Base-by-base conservation (phyloP, 2,113 vertebrate species). In the Notothenia rossii region DNA sequence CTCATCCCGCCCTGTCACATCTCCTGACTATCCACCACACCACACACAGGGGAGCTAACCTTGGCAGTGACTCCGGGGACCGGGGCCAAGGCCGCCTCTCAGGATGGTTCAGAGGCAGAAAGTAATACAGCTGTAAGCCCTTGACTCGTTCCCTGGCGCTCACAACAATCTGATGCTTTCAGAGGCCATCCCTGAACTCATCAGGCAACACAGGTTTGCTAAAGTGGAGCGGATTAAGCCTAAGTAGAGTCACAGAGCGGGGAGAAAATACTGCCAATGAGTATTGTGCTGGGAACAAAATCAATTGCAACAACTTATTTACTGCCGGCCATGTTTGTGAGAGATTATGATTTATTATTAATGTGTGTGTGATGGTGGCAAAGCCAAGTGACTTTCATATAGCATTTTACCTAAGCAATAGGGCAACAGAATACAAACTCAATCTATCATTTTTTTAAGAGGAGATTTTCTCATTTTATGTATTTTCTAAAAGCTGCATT, bases 131-230 rank as follows among this genome's bases (percentile, higher is more conserved):
- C 83, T 79, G 56, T 62, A 78, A 81, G 77, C 69, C 74, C 67
- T 80, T 49, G 72, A 85, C 70, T 55, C 5, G 10, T 76, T 74
- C 76, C 79, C 58, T 46, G 62, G 59, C 64, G 58, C n/a, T 63
- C 75, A 81, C 72, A 10, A 67, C 83, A 87, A 81, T 86, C 71
- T 64, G 36, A 54, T 49, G 78, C 77, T 64, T 80, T 82, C 71
- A 74, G 33, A 73, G 50, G 43, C 60, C 54, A 58, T 69, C 68
- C 53, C 75, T 48, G 46, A 84, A 80, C 63, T 82, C 77, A 82
- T 87, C 85, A 85, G 74, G 49, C 59, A 71, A 76, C 72, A 69
- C 50, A 29, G 70, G 88, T 81, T 81, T 13, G 54, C 67, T 69
- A 61, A 80, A 86, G 77, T 79, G 72, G 64, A 72, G 69, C 48